Percentiles rank a stretch among this genome's conserved stretches.
phyloP scores from a whole-genome alignment of 2,888 invertebrate genomes.

The Corythucha ciliata region DNA sequence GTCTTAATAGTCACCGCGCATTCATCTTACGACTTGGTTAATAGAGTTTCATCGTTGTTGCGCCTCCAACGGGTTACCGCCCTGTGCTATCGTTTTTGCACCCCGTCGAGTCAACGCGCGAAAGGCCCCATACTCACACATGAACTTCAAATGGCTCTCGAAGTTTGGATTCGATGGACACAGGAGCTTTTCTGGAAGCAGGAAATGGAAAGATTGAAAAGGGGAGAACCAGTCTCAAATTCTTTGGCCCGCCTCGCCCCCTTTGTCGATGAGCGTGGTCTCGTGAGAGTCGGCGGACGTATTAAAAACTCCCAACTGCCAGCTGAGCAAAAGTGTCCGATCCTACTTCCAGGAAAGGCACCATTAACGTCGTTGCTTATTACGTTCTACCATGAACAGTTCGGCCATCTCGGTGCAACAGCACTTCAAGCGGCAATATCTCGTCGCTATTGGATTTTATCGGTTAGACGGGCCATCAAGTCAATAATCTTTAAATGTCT shows the following conservation, averaged over 20 bases:
- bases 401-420: conserved; percentile 18
- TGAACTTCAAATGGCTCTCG: too few relatives aligned
- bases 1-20: too few relatives aligned
- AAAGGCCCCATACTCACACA: too few relatives aligned
- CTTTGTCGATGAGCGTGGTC: conserved; percentile 11
- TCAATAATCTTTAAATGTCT: conserved; percentile 13
- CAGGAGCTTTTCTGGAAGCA: too few relatives aligned
- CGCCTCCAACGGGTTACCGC: too few relatives aligned
- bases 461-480: conserved; percentile 6
- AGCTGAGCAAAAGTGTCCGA: conserved; percentile 13
- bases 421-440: conserved; percentile 12
- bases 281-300: conserved; percentile 23
- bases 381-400: conserved; percentile 14
- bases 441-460: conserved; percentile 15
- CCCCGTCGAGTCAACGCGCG: too few relatives aligned
- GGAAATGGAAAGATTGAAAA: too few relatives aligned
- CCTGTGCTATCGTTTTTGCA: too few relatives aligned
- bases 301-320: conserved; percentile 7
- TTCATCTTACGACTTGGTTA: too few relatives aligned
- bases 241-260: conserved; percentile 11
- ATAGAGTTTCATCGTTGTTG: too few relatives aligned
- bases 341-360: conserved; percentile 13
- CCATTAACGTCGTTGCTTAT: conserved; percentile 17
- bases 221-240: too few relatives aligned
- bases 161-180: too few relatives aligned